A percentile compares a stretch with the other conserved stretches of the same genome.
phyloP scores from a whole-genome alignment of 2,113 vertebrate species.

The Oryzias curvinotus region DNA sequence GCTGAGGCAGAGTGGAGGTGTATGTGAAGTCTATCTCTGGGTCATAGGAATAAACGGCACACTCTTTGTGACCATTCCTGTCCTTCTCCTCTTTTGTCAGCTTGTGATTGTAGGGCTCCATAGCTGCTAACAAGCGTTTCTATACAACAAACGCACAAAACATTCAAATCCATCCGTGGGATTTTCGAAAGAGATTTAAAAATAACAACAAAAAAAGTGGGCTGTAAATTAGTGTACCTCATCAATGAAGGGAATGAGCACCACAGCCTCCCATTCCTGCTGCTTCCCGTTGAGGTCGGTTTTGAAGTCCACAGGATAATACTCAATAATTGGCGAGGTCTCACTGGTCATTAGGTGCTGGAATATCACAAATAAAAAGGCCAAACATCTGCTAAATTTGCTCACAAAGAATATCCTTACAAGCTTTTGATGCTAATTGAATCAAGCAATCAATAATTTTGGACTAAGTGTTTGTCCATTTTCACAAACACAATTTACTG shows the following conservation, averaged over 20 bases:
- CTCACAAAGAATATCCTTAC: not conserved
- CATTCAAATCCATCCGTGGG: not conserved
- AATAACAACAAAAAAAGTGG: not conserved
- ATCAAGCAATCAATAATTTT: not conserved
- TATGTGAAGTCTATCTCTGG: slow-evolving; percentile 79
- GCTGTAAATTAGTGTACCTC: slow-evolving; percentile 77
- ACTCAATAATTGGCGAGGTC: slow-evolving; percentile 91
- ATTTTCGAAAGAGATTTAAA: too few species aligned
- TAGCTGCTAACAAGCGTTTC: slow-evolving; percentile 89
- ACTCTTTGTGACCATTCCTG: slow-evolving; percentile 91
- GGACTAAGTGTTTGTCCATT: too few species aligned
- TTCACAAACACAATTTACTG: too few species aligned
- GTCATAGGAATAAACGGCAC: slow-evolving; percentile 84
- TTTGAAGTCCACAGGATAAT: slow-evolving; percentile 95
- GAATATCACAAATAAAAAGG: slow-evolving; percentile 8
- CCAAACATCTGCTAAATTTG: not conserved
- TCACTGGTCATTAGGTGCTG: slow-evolving; percentile 92
- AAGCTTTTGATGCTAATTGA: not conserved
- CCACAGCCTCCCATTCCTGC: slow-evolving; percentile 98
- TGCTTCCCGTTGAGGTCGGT: slow-evolving; percentile 98
- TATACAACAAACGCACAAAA: slow-evolving; percentile 52
- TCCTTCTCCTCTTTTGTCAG: slow-evolving; percentile 83
- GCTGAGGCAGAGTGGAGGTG: slow-evolving; percentile 82
- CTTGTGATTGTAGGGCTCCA: slow-evolving; percentile 83
- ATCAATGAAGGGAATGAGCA: slow-evolving; percentile 96